Percentiles rank a stretch among this genome's conserved stretches.
These are phyloP conservation scores for Callyntrura guangdongensis DNA, from an alignment of 2,888 invertebrate genomes.

Conservation along the genomic window DNA sequence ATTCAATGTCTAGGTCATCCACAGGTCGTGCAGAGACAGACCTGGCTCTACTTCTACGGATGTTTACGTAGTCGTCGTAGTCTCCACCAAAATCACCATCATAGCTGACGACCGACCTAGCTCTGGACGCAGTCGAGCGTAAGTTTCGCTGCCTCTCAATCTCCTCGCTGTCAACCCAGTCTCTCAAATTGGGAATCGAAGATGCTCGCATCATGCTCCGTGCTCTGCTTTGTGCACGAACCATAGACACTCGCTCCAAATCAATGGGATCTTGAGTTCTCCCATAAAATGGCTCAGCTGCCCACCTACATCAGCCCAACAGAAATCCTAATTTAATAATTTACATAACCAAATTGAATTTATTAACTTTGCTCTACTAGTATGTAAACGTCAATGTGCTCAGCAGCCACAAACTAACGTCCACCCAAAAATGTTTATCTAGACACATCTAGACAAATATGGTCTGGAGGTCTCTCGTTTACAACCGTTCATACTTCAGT, in stretches of 20 bases:
- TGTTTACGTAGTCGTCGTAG: conserved; percentile 60
- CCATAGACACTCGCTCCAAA: conserved; percentile 31
- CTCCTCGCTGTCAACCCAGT: conserved; percentile 29
- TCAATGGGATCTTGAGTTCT: conserved; percentile 67
- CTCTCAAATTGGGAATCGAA: conserved; percentile 66
- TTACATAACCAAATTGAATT: conserved; percentile 43
- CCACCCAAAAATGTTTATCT: not conserved
- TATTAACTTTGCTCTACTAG: not conserved
- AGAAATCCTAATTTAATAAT: conserved; percentile 17
- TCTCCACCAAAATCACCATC: conserved; percentile 57
- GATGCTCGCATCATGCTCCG: conserved; percentile 62
- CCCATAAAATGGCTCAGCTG: conserved; percentile 84
- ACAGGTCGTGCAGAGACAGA: conserved; percentile 67
- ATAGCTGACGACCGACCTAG: conserved; percentile 65
- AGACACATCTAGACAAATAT: not conserved
- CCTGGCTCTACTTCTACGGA: conserved; percentile 63
- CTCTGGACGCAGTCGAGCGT: conserved; percentile 72
- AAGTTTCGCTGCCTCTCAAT: conserved; percentile 55
- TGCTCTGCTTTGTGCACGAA: conserved; percentile 20
- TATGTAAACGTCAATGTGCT: not conserved
- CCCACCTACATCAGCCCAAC: conserved; percentile 76
- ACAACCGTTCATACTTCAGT: not conserved
- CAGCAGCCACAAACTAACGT: not conserved
- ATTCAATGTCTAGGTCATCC: conserved; percentile 60
- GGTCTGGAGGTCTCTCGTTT: not conserved